Conservation (phyloP, 2,888 invertebrate species). For the Aleiodes leptofemur region DNA sequence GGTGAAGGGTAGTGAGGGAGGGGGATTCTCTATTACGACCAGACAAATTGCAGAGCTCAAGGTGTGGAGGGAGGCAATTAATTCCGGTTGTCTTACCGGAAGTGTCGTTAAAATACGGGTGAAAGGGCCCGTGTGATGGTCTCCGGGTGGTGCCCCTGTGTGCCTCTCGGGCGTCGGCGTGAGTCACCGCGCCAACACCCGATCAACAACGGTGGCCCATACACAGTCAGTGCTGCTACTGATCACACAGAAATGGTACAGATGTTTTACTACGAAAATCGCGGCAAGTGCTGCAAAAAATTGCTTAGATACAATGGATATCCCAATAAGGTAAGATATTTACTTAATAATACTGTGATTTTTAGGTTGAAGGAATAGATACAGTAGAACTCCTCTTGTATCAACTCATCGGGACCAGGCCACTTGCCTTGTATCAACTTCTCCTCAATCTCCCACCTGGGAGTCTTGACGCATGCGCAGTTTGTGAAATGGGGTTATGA, state of each 20-base stretch:
- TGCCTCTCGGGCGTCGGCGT: conserved; percentile 76
- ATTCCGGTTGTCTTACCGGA: conserved; percentile 55
- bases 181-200: conserved; percentile 73
- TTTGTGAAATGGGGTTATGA: too few relatives aligned
- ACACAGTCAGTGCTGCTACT: conserved; percentile 71
- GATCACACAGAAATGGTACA: conserved; percentile 78
- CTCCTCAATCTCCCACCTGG: too few relatives aligned
- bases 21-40: conserved; percentile 4
- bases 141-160: conserved; percentile 76
- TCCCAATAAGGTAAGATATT: conserved; percentile 83
- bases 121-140: conserved; percentile 72
- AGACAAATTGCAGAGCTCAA: conserved; percentile 26
- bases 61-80: conserved; percentile 42
- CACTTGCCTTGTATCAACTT: too few relatives aligned
- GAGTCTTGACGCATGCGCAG: too few relatives aligned
- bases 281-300: conserved; percentile 89
- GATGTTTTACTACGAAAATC: conserved; percentile 85
- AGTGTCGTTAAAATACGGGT: conserved; percentile 58
- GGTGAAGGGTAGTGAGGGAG: not conserved
- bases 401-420: too few relatives aligned
- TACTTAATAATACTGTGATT: not conserved
- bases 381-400: too few relatives aligned
- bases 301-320: conserved; percentile 88
- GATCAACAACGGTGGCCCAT: conserved; percentile 65
- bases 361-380: not conserved